These are phyloP conservation scores for Xyliphius kryptos DNA, from an alignment of 2,113 vertebrate species.

Conservation along the genomic window DNA sequence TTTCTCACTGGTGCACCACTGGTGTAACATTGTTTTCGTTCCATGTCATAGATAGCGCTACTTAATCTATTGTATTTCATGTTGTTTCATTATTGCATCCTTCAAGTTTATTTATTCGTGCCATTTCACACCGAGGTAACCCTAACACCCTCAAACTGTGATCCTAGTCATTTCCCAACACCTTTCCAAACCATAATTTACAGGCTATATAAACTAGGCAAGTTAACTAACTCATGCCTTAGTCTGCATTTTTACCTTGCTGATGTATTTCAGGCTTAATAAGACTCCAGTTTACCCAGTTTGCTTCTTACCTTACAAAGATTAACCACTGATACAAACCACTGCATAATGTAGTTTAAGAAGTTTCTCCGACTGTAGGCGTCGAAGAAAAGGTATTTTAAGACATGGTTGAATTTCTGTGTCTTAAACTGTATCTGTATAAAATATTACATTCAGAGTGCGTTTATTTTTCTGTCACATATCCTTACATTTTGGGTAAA, in stretches of 20 bases:
- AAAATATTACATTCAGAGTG: background rate
- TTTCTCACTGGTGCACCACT: too few relatives aligned
- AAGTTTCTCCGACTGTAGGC: background rate
- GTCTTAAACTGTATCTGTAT: too few relatives aligned
- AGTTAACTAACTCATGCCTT: background rate
- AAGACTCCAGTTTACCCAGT: background rate
- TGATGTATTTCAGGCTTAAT: constrained; percentile 16
- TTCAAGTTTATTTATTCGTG: background rate
- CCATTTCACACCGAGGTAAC: background rate
- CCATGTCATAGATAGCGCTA: too few relatives aligned
- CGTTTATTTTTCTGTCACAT: background rate
- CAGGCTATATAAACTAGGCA: background rate
- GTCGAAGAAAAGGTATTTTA: background rate
- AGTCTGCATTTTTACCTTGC: background rate
- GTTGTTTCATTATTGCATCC: background rate
- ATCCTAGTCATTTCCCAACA: background rate
- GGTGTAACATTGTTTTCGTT: too few relatives aligned
- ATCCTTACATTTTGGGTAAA: background rate
- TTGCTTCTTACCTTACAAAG: background rate
- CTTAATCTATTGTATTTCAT: too few relatives aligned
- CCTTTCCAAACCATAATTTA: background rate
- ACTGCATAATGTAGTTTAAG: background rate
- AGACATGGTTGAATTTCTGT: background rate
- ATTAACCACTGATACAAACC: background rate
- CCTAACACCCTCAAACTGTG: too few relatives aligned